Conservation (phyloP, 64 coral and sea anemone genomes). For the Porites australiensis region DNA sequence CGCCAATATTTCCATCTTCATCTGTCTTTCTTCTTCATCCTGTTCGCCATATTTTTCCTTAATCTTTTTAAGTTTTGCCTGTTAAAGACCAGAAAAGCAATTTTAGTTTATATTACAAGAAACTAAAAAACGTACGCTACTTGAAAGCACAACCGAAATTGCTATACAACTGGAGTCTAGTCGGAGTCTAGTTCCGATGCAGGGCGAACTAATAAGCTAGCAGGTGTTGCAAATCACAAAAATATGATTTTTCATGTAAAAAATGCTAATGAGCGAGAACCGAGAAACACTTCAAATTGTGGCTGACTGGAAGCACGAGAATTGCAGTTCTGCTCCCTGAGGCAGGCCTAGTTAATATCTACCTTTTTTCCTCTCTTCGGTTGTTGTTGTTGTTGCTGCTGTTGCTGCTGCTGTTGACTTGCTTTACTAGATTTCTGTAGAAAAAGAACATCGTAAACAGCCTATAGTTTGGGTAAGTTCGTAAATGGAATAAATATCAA, state of each 20-base stretch:
- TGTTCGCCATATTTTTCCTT: slow-evolving; percentile 99
- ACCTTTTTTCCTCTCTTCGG: slow-evolving; percentile 91
- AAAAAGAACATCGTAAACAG: neutral
- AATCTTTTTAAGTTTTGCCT: slow-evolving; percentile 97
- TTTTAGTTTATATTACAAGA: neutral
- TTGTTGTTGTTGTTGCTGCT: slow-evolving; percentile 53
- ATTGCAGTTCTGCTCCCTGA: neutral
- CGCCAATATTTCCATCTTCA: slow-evolving; percentile 96
- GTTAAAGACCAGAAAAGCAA: neutral
- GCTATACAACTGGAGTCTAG: too few species aligned
- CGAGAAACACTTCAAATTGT: too few species aligned
- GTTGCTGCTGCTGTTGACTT: slow-evolving; percentile 10
- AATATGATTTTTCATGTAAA: too few species aligned
- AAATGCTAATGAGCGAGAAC: too few species aligned
- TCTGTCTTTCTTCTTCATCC: slow-evolving; percentile 93
- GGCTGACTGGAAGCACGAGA: too few species aligned
- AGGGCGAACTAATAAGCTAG: too few species aligned
- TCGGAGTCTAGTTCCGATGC: too few species aligned
- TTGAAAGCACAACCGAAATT: too few species aligned
- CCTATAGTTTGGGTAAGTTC: neutral
- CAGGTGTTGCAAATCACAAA: too few species aligned
- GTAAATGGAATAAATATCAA: neutral
- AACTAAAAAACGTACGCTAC: too few species aligned
- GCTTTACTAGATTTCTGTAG: neutral
- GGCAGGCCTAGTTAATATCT: neutral